A percentile compares a stretch with the other conserved stretches of the same genome.
These are phyloP conservation scores for Euborellia annulipes DNA, from an alignment of 1,140 invertebrate genomes.

Conservation along the genomic window DNA sequence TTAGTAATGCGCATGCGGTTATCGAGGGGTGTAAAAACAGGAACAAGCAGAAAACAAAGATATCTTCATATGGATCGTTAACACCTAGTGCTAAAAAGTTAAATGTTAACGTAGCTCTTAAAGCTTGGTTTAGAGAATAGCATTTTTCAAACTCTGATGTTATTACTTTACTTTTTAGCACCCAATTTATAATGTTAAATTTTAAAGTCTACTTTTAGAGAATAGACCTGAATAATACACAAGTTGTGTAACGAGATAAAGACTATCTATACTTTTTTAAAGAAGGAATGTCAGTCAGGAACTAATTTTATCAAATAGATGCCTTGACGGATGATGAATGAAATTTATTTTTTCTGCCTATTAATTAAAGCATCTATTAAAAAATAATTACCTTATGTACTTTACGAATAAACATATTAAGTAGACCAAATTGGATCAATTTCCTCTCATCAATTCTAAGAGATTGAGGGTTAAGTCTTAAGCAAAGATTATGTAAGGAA, in stretches of 20 bases:
- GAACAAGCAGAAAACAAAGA: too few species aligned
- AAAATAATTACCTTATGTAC: constrained; percentile 47
- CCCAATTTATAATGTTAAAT: not conserved
- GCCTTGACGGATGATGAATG: too few species aligned
- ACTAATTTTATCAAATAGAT: not conserved
- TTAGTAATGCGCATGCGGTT: too few species aligned
- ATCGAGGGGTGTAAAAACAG: too few species aligned
- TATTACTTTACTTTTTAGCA: too few species aligned
- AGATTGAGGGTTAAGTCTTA: constrained; percentile 56
- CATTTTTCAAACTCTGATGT: too few species aligned
- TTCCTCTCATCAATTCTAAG: constrained; percentile 62
- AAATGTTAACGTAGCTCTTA: too few species aligned
- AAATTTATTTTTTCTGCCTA: not conserved
- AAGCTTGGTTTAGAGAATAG: too few species aligned
- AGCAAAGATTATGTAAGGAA: constrained; percentile 69
- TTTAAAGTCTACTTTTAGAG: not conserved
- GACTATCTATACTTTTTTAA: not conserved
- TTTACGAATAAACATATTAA: constrained; percentile 69
- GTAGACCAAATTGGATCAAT: constrained; percentile 78
- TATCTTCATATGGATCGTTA: too few species aligned
- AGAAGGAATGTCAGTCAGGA: not conserved
- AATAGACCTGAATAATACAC: not conserved
- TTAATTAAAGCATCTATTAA: not conserved
- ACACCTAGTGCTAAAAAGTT: too few species aligned
- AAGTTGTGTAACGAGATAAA: not conserved